Base-by-base conservation (phyloP, 2,113 vertebrate genomes). In the Semicossyphus pulcher region DNA sequence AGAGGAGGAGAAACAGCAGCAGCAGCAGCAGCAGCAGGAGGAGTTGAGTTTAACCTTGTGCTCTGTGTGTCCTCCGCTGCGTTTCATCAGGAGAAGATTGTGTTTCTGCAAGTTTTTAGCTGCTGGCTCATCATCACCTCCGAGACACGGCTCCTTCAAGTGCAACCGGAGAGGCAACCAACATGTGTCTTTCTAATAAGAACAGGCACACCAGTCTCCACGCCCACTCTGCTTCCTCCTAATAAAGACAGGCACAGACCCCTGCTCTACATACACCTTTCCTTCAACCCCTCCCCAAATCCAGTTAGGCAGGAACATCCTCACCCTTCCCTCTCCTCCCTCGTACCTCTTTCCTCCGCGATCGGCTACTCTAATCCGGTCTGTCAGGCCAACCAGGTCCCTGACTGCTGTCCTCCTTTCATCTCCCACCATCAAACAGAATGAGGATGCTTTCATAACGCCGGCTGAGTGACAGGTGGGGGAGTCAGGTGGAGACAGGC, bases 341-440 rank as follows among this genome's bases (percentile, higher is more conserved):
- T 71, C 59, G 21, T 65, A 53, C 58, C 58, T 72, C 69, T 41
- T 48, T 52, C 20, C 65, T 39, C 67, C 34, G 28, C 49, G 49
- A 79, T 61, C 0, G 31, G 45, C 72, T 31, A 45, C 48, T 67
- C 86, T 89, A 92, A 93, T 92, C 65, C 36, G 57, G 89, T 82
- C 74, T 87, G 91, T 88, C 88, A 85, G 87, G 77, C 80, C 81
- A 81, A 75, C 70, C 45, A 59, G 86, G 84, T 81, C 79, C 48
- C 54, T 76, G 80, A 77, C 80, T 72, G 53, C 74, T 34, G 69
- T 69, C 78, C 67, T 53, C 66, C 87, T 94, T 94, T 94, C 86
- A 94, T 94, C 91, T 82, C 56, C 78, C 70, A 72, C 83, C 93
- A 92, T 94, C 93, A 94, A 94, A 94, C 88, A 84, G 86, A 90